These are phyloP conservation scores for Lophotis ruficrista DNA, from an alignment of 2,113 vertebrate genomes.

Conservation along the genomic window DNA sequence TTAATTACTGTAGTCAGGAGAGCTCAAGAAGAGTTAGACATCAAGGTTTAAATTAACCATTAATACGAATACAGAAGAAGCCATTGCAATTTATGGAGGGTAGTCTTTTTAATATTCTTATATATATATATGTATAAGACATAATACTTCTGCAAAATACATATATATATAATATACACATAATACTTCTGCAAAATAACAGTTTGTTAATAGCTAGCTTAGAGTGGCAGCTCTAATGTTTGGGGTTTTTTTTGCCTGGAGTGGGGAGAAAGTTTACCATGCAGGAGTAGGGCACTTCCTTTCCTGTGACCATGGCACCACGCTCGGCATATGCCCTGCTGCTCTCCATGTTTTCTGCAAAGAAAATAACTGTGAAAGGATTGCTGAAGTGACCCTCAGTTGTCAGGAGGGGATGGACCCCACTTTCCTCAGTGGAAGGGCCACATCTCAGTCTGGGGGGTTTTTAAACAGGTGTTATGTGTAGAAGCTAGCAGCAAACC, in stretches of 20 bases:
- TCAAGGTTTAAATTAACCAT: slow-evolving; percentile 62
- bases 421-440: background rate
- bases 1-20: background rate
- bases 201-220: background rate
- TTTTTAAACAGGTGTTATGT: background rate
- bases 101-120: background rate
- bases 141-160: background rate
- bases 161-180: background rate
- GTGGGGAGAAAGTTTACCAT: background rate
- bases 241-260: background rate
- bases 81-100: slow-evolving; percentile 48
- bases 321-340: background rate
- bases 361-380: background rate
- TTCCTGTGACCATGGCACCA: background rate
- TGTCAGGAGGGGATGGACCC: background rate
- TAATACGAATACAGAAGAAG: slow-evolving; percentile 58
- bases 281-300: background rate
- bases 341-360: background rate
- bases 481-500: slow-evolving; percentile 62
- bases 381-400: background rate
- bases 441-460: background rate
- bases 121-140: background rate
- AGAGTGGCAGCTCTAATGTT: background rate
- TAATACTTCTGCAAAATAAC: background rate
- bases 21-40: background rate